Evolutionary conservation across 2,113 vertebrate genomes (phyloP), one percentile per base, ranked within the genome.

Genomic region (Anthoscopus minutus): DNA sequence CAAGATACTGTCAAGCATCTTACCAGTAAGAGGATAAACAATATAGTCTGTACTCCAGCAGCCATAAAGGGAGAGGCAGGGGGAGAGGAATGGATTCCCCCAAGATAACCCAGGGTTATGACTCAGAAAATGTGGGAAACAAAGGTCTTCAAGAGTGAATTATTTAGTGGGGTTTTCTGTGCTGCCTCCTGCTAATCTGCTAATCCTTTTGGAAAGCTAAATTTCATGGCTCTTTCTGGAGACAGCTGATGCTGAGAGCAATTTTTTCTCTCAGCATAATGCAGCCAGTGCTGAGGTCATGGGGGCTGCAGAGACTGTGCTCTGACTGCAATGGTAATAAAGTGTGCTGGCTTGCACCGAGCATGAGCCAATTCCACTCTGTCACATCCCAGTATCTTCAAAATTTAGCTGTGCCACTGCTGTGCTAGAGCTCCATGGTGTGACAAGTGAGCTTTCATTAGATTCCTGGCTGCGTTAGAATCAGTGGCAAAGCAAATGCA

Each of bases 181-280:
- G 50, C 62, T 69, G 72, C 37, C 53, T 73, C 50, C 35, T 91
- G 69, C 62, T 80, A 51, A 79, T 57, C 31, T 85, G 38, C 62
- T 92, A 74, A 89, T 92, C 61, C 64, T 85, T 92, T 81, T 56
- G 65, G 50, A 81, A 94, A 91, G 65, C 81, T 86, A 79, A 86
- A 84, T 88, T 81, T 71, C 73, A 19, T 19, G 11, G 15, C 51
- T 92, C 35, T 54, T 83, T 96, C 83, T 81, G 81, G 48, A 81
- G 60, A 86, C 69, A 91, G 73, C 50, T 69, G 76, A 91, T 92
- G 47, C 72, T 87, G 74, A 71, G 88, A 78, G 74, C 65, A 50
- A 37, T 67, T 70, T 80, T 57, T 62, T 54, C 48, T 80, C 70
- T 66, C 57, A 71, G 72, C 51, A 56, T 95, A 79, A 85, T 79